Evolutionary conservation across 35 echinoderm and acorn worm genomes (phyloP).

Genomic region (Lytechinus variegatus): DNA sequence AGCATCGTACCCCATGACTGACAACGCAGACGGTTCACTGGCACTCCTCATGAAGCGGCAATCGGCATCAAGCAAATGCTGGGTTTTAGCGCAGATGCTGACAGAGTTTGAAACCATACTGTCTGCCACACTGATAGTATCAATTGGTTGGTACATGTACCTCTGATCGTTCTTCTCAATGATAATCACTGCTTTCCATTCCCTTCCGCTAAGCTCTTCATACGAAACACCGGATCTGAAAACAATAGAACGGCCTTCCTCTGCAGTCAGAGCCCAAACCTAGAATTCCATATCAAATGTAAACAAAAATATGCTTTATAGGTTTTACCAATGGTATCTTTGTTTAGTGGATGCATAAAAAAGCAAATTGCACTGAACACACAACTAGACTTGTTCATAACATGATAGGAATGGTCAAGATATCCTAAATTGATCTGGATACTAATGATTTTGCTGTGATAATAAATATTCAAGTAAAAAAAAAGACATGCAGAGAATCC

Average conservation of each 20-base stretch:
- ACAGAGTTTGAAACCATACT: constrained; percentile 55
- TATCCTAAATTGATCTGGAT: too few species aligned
- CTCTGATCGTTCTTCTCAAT: constrained; percentile 42
- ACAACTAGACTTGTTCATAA: too few species aligned
- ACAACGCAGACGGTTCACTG: neutral
- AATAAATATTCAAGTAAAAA: too few species aligned
- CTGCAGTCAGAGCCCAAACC: constrained; percentile 88
- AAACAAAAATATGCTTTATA: neutral
- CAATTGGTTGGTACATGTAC: constrained; percentile 34
- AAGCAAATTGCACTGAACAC: too few species aligned
- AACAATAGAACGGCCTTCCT: constrained; percentile 68
- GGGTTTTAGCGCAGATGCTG: neutral
- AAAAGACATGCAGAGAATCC: too few species aligned
- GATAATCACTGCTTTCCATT: constrained; percentile 79
- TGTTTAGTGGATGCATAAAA: too few species aligned
- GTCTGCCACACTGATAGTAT: constrained; percentile 43
- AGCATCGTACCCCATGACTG: neutral
- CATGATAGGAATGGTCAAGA: too few species aligned
- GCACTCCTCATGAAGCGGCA: constrained; percentile 35
- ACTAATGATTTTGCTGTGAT: too few species aligned
- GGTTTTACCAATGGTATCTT: neutral
- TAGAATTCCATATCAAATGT: constrained; percentile 33
- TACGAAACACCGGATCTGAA: constrained; percentile 76
- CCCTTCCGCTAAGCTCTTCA: constrained; percentile 79
- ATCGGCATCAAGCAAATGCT: constrained; percentile 1